Percentiles rank a stretch among this genome's conserved stretches.
phyloP scores from a whole-genome alignment of 1,140 invertebrate species.

The Hyles euphorbiae region DNA sequence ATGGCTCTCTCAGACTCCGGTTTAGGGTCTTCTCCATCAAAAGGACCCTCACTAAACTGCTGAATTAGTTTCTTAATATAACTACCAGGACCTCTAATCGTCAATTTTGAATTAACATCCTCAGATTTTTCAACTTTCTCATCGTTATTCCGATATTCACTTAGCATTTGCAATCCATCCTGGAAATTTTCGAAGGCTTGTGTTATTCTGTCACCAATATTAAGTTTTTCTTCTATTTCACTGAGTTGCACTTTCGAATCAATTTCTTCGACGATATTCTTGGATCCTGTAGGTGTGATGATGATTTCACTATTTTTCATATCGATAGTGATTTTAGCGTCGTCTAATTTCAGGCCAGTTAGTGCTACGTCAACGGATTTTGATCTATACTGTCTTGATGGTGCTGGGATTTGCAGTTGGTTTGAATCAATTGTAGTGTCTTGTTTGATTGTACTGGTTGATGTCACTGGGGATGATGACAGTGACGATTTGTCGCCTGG shows the following conservation, averaged over 20 bases:
- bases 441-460: slow-evolving; percentile 47
- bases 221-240: slow-evolving; percentile 48
- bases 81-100: slow-evolving; percentile 60
- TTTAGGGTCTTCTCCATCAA: slow-evolving; percentile 56
- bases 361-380: slow-evolving; percentile 66
- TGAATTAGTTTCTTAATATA: slow-evolving; percentile 71
- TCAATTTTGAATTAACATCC: slow-evolving; percentile 48
- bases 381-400: slow-evolving; percentile 60
- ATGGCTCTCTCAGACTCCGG: slow-evolving; percentile 49
- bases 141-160: slow-evolving; percentile 27
- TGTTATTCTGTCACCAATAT: slow-evolving; percentile 51
- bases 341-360: slow-evolving; percentile 50
- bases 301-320: slow-evolving; percentile 60
- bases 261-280: slow-evolving; percentile 32
- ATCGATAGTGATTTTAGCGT: slow-evolving; percentile 60
- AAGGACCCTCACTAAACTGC: slow-evolving; percentile 70
- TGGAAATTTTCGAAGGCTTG: slow-evolving; percentile 52
- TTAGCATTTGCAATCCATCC: slow-evolving; percentile 40
- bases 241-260: slow-evolving; percentile 36
- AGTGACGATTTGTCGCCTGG: slow-evolving; percentile 63
- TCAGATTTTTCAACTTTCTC: slow-evolving; percentile 31
- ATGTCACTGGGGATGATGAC: slow-evolving; percentile 60
- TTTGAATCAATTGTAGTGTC: slow-evolving; percentile 42
- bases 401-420: slow-evolving; percentile 54
- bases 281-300: slow-evolving; percentile 58